Evolutionary conservation across 2,888 invertebrate genomes (phyloP), one percentile per base, ranked within the genome.

Genomic region (Corythucha ciliata): DNA sequence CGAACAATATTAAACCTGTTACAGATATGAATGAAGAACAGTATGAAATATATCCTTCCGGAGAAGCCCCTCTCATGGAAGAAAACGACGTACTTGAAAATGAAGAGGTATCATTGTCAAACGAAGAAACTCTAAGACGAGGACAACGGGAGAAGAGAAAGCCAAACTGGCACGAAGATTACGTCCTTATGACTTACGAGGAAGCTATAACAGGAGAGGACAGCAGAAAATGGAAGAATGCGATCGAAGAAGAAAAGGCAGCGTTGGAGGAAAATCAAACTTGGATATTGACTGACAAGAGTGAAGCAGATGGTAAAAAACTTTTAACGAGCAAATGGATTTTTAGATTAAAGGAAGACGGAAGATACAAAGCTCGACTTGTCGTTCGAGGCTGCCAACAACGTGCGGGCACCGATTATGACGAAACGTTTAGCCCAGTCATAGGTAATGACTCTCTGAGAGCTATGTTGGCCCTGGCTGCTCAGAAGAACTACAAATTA

Each of bases 211-310:
- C 4, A 22, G 39, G 39, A 20, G 22, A 21, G 1, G 39, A 39
- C 20, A 39, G 39, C 22, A 4, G 22, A 6, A n/a, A 16, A 22
- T 39, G 39, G 39, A 3, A 39, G 14, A 20, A 42, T 18, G 42
- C 42, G 4, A 42, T 42, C 10, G 27, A 42, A 26, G 42, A 42
- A 27, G 26, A 42, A 26, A 42, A 26, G 16, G 10, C 7, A 16
- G 42, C 42, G 10, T 14, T 26, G 16, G 27, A 42, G 27, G 40
- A 40, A 24, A 42, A 42, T 26, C 26, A 42, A 4, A 42, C 42
- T 2, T 26, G 42, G 42, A 42, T 2, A 20, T 12, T 42, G n/a
- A n/a, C n/a, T n/a, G n/a, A n/a, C n/a, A n/a, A n/a, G n/a, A n/a
- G n/a, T n/a, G n/a, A n/a, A n/a, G n/a, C n/a, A n/a, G n/a, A n/a